phyloP scores from a whole-genome alignment of 2,888 invertebrate genomes.

The Thera obeliscata region DNA sequence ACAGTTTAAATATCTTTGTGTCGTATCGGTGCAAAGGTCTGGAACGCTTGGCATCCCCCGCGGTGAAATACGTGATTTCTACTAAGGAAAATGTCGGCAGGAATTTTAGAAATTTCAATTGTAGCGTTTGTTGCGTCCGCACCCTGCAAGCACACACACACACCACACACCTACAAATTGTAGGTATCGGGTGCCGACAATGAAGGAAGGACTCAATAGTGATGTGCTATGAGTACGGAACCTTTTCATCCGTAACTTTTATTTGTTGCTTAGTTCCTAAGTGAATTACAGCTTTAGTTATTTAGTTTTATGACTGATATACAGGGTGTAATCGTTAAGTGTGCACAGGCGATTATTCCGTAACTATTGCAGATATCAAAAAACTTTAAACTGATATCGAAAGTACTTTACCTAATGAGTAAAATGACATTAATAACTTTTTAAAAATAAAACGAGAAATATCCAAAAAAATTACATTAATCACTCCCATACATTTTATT shows the following conservation, averaged over 20 bases:
- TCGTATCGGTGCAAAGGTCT: constrained; percentile 59
- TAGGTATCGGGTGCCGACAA: constrained; percentile 67
- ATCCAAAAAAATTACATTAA: too few species aligned
- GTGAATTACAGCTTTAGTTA: too few species aligned
- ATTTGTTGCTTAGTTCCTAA: background rate
- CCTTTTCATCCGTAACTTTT: constrained; percentile 4
- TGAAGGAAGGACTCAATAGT: constrained; percentile 60
- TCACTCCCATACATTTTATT: too few species aligned
- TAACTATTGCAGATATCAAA: too few species aligned
- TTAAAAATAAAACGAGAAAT: too few species aligned
- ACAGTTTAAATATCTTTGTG: constrained; percentile 58
- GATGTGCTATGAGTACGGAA: constrained; percentile 21
- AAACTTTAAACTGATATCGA: too few species aligned
- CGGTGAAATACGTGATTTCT: constrained; percentile 72
- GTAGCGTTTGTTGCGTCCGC: constrained; percentile 74
- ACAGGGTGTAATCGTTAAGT: too few species aligned
- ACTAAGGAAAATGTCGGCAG: constrained; percentile 75
- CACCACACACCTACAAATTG: constrained; percentile 71
- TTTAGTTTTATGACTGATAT: too few species aligned
- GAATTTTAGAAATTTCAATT: constrained; percentile 82
- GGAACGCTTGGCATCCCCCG: constrained; percentile 62
- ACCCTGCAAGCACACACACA: constrained; percentile 44
- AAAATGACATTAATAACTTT: too few species aligned
- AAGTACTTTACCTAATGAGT: too few species aligned
- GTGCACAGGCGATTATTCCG: too few species aligned